These are phyloP conservation scores for Astyanax mexicanus DNA, from an alignment of 2,797 vertebrate genomes.

Conservation along the genomic window DNA sequence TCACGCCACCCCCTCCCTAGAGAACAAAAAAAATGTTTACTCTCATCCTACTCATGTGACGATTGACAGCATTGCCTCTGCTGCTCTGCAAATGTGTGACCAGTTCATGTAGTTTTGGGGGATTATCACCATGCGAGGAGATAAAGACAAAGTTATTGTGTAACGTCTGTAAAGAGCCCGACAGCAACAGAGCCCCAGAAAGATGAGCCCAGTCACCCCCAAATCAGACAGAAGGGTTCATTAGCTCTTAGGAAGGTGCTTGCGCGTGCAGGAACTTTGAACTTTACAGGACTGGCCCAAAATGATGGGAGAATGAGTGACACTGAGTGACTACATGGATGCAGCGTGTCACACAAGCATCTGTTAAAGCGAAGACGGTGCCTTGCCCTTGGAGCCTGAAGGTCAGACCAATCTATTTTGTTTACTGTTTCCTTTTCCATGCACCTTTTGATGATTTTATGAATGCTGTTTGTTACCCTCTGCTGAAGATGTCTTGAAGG, in stretches of 20 bases:
- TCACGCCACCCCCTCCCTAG: constrained; percentile 57
- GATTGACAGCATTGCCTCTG: constrained; percentile 83
- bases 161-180: constrained; percentile 75
- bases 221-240: constrained; percentile 74
- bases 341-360: constrained; percentile 85
- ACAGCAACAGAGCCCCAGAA: constrained; percentile 68
- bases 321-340: constrained; percentile 79
- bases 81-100: constrained; percentile 76
- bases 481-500: constrained; percentile 73
- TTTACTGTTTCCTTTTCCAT: constrained; percentile 81
- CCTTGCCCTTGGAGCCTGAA: constrained; percentile 94
- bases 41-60: constrained; percentile 67
- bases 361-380: constrained; percentile 92
- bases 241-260: constrained; percentile 82
- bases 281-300: constrained; percentile 95
- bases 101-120: constrained; percentile 62
- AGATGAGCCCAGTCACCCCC: constrained; percentile 66
- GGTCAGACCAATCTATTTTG: constrained; percentile 99
- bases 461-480: constrained; percentile 85
- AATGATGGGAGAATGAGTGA: constrained; percentile 75
- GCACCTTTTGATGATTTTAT: constrained; percentile 69
- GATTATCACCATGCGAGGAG: constrained; percentile 57
- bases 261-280: constrained; percentile 96
- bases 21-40: constrained; percentile 60
- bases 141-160: constrained; percentile 63